Evolutionary conservation across 1,140 invertebrate species (phyloP), one percentile per base, ranked within the genome.

Genomic region (Panagrolaimus sp.): DNA sequence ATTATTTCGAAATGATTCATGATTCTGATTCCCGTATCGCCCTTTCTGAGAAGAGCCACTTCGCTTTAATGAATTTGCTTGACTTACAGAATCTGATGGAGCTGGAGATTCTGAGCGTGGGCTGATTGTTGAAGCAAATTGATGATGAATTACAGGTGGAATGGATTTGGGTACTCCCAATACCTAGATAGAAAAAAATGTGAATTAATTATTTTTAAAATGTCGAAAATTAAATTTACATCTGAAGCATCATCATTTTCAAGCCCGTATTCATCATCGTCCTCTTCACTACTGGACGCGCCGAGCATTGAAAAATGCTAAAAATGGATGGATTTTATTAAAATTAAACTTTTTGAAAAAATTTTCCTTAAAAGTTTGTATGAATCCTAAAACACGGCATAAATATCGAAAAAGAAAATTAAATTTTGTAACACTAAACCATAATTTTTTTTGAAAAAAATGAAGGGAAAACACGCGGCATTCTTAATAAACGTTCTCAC

Each of bases 211-310:
- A 58, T 1, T 8, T 47, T 24, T 46, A 15, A 71, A 58, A 72
- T 15, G 15, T 32, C 17, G 4, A 47, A 26, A 58, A 14, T 32
- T 15, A 65, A n/a, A 44, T 70, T 38, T 62, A 73, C 74, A 46
- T 62, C 69, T 43, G 68, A 68, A 38, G 65, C 65, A 24, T 77
- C 80, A 28, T 72, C 70, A 64, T 75, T 70, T 43, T 74, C 73
- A 48, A 71, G n/a, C 21, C 69, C 63, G 47, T 75, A 65, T 66
- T 80, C 74, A 46, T 79, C 78, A 55, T 80, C 78, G 63, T 80
- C 78, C 38, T 80, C 78, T 70, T 80, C 78, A 68, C 76, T 79
- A 70, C 78, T 80, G 38, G 76, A 79, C 17, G 78, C 78, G 28
- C 78, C 78, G 38, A 80, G 66, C 78, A 80, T 80, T 72, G 66